Evolutionary conservation across 2,888 invertebrate genomes (phyloP).

Genomic region (Drosophila siamana): DNA sequence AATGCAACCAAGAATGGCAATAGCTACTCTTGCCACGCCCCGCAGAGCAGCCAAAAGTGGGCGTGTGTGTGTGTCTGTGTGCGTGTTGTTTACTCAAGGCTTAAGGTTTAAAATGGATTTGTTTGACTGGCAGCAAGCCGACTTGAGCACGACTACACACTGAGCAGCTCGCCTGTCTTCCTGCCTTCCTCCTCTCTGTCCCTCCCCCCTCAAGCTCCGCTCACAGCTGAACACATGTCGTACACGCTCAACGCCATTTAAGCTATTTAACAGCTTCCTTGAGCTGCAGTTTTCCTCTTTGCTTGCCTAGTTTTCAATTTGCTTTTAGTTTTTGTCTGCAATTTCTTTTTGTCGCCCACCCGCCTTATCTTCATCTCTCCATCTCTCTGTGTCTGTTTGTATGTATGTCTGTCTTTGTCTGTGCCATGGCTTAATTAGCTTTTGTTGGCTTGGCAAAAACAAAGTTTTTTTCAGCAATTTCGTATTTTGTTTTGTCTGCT

Average conservation of each 20-base stretch:
- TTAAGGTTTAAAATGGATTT: slow-evolving; percentile 80
- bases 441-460: slow-evolving; percentile 64
- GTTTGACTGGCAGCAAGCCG: slow-evolving; percentile 77
- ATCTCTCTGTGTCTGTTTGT: slow-evolving; percentile 19
- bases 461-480: slow-evolving; percentile 5
- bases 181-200: not conserved
- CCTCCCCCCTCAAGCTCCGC: too few relatives aligned
- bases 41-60: slow-evolving; percentile 16
- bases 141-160: slow-evolving; percentile 62
- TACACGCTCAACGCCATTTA: slow-evolving; percentile 70
- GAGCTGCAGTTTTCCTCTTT: slow-evolving; percentile 62
- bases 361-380: slow-evolving; percentile 1
- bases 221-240: slow-evolving; percentile 64
- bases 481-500: slow-evolving; percentile 38
- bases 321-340: slow-evolving; percentile 54
- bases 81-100: slow-evolving; percentile 77
- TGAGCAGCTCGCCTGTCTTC: slow-evolving; percentile 34
- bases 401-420: slow-evolving; percentile 38
- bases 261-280: slow-evolving; percentile 71
- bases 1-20: slow-evolving; percentile 58
- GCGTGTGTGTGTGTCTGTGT: slow-evolving; percentile 34
- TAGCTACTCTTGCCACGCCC: slow-evolving; percentile 59
- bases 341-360: slow-evolving; percentile 33
- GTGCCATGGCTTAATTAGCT: slow-evolving; percentile 73
- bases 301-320: slow-evolving; percentile 66